phyloP scores from a whole-genome alignment of 1,140 invertebrate species.

The Contarinia nasturtii region DNA sequence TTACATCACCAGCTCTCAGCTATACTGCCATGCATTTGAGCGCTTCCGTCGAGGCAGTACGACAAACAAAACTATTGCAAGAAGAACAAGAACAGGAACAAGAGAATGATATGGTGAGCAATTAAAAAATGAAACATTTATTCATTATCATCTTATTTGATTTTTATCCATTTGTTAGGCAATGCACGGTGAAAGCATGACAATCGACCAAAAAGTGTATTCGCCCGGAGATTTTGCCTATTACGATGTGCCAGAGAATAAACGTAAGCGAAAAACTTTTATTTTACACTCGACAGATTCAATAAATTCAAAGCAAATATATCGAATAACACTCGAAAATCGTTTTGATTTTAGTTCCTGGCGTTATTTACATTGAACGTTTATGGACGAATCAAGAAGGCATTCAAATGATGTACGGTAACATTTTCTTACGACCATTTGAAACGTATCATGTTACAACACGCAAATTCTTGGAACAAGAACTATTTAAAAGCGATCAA shows the following conservation, averaged over 20 bases:
- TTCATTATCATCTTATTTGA: too few relatives aligned
- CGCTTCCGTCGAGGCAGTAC: conserved; percentile 50
- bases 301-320: too few relatives aligned
- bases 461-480: conserved; percentile 87
- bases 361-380: conserved; percentile 76
- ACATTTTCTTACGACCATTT: conserved; percentile 52
- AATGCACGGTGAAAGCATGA: conserved; percentile 18
- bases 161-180: background rate
- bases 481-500: conserved; percentile 88
- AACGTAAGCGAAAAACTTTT: too few relatives aligned
- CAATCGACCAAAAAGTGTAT: conserved; percentile 22
- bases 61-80: conserved; percentile 54
- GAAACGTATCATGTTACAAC: conserved; percentile 93
- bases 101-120: conserved; percentile 13
- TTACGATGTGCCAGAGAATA: conserved; percentile 19
- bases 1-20: conserved; percentile 72
- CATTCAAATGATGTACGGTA: conserved; percentile 77
- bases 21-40: conserved; percentile 57
- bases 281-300: too few relatives aligned
- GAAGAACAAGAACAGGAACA: conserved; percentile 62
- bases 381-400: conserved; percentile 68
- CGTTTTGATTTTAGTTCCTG: conserved; percentile 33
- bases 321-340: too few relatives aligned
- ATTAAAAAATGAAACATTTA: too few relatives aligned
- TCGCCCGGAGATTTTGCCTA: conserved; percentile 22